phyloP scores from a whole-genome alignment of 2,113 vertebrate genomes.

The Tichodroma muraria region DNA sequence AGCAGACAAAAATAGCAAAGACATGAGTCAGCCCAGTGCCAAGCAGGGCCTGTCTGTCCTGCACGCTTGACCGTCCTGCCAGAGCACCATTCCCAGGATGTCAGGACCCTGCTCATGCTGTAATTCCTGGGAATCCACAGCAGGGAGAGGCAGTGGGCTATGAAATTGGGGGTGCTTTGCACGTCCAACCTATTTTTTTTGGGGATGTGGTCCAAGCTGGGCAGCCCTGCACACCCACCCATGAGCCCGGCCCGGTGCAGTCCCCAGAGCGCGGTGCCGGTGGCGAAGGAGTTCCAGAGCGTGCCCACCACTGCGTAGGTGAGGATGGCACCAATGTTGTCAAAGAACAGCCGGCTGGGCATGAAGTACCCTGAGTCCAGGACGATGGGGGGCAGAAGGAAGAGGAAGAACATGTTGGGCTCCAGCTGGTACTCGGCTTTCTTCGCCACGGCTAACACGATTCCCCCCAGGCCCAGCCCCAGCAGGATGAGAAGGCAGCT shows the following conservation, averaged over 20 bases:
- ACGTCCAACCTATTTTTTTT: neutral
- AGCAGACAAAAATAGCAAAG: neutral
- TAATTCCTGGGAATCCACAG: neutral
- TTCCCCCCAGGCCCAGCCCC: constrained; percentile 89
- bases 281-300: constrained; percentile 93
- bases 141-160: neutral
- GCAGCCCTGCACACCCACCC: constrained; percentile 60
- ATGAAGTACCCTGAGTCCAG: constrained; percentile 95
- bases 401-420: constrained; percentile 95
- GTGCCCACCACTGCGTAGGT: constrained; percentile 92
- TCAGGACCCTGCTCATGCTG: neutral
- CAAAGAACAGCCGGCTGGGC: constrained; percentile 92
- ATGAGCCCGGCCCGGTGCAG: constrained; percentile 75
- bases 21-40: constrained; percentile 6
- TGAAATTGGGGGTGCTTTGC: neutral
- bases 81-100: neutral
- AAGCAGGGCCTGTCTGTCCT: neutral
- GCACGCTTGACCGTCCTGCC: neutral
- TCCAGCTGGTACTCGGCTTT: constrained; percentile 93
- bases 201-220: neutral
- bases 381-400: constrained; percentile 93
- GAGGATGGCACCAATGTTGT: constrained; percentile 94
- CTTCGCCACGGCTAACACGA: constrained; percentile 89
- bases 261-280: constrained; percentile 86
- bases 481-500: constrained; percentile 95